Evolutionary conservation across 2,797 vertebrate species (phyloP), one percentile per base, ranked within the genome.

Genomic region (Pterois miles): DNA sequence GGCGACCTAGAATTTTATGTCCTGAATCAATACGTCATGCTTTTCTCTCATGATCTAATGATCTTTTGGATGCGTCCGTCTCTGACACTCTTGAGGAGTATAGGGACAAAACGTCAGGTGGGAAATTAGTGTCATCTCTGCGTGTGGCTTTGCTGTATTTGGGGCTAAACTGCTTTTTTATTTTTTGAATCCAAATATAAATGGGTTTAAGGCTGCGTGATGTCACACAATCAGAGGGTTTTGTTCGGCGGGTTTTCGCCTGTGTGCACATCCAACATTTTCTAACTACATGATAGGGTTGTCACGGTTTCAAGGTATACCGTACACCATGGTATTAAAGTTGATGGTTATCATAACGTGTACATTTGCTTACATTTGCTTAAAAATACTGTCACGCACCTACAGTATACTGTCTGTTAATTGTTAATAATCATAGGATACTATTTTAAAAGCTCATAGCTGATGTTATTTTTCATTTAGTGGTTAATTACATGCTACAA

Each of bases 1-100:
- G 78, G 13, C 89, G 90, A 91, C 91, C 84, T 88, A 75, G 86
- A 92, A 90, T 92, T 48, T 86, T 85, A 65, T 59, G 82, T 74
- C 80, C 53, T 14, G 22, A 68, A 79, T 92, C 91, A 4, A 94
- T 93, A 54, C 56, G 68, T 87, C 87, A 80, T 75, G 74, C 79
- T 82, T 92, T 86, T 46, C 85, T 67, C 22, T 70, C 71, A 75
- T 84, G 43, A 87, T 88, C 78, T 86, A 91, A 93, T 91, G 85
- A 89, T 90, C 85, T 75, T 59, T 14, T 50, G 72, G 88, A 80
- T 40, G 76, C 38, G 56, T 73, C 84, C 14, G 72, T 80, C 65
- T 73, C 71, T 64, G 82, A 81, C 86, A 65, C 72, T 72, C 64
- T 22, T 20, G 57, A 83, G 58, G 40, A 80, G 74, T 22, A 36